phyloP scores from a whole-genome alignment of 2,797 vertebrate genomes.

The Pyrrhura leucotis region DNA sequence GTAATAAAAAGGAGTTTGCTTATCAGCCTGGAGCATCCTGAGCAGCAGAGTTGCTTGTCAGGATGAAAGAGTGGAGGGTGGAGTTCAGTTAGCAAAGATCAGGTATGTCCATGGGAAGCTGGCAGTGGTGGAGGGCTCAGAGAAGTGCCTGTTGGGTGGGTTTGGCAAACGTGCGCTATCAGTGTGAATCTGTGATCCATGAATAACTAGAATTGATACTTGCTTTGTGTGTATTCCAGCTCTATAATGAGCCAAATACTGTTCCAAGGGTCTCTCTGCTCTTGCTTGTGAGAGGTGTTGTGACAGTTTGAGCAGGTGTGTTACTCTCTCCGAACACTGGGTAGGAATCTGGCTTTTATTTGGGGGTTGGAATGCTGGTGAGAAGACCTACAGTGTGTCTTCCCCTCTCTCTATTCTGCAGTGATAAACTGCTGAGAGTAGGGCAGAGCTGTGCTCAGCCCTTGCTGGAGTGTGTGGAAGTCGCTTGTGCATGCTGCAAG shows the following conservation, averaged over 20 bases:
- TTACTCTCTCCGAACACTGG: neutral
- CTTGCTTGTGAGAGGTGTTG: neutral
- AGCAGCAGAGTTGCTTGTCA: neutral
- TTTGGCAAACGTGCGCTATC: neutral
- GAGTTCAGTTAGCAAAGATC: neutral
- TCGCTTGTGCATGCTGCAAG: neutral
- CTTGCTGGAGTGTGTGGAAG: neutral
- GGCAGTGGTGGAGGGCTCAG: neutral
- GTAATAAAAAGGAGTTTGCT: neutral
- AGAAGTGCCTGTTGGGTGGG: neutral
- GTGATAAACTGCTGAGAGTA: neutral
- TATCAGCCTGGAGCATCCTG: neutral
- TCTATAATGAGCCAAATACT: neutral
- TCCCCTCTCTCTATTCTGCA: neutral
- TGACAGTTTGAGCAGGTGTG: neutral
- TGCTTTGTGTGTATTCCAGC: neutral
- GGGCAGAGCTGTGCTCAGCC: neutral
- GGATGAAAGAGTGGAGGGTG: neutral
- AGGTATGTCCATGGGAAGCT: neutral
- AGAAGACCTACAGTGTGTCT: neutral
- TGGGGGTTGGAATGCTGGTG: neutral
- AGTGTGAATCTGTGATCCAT: fast-evolving
- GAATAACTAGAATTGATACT: neutral
- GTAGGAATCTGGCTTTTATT: neutral
- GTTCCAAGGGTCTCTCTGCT: neutral